Evolutionary conservation across 2,888 invertebrate species (phyloP), one percentile per base, ranked within the genome.

Genomic region (Dasysyrphus albostriatus): DNA sequence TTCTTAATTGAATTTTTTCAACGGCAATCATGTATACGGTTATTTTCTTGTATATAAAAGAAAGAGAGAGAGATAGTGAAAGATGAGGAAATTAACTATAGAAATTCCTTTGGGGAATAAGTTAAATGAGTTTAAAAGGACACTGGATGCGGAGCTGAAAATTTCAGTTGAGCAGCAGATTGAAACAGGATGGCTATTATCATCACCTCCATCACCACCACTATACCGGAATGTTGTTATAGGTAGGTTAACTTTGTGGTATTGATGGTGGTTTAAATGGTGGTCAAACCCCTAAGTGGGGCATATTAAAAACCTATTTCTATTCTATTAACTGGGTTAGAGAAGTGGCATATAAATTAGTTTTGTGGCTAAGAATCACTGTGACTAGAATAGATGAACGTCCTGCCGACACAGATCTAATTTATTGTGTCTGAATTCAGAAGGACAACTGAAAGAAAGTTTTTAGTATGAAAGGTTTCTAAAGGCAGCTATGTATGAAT

Each of bases 1-100:
- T 77, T 70, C 73, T 82, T 85, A 85, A 85, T 85, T 85, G 82
- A 74, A 82, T 70, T 85, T 82, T 82, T 82, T 82, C 76, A 70
- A 61, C 67, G 12, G 74, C 73, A 73, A 58, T 77, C 47, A 47
- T 37, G 61, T 34, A 16, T 24, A 58, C 8, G 16, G 47, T 5
- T 34, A 37, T 63, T 70, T 47, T 69, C 24, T 69, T 79, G 63
- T 44, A 37, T 75, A 5, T n/a, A 19, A 24, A 24, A 24, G 24
- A 3, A 1, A 37, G 12, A 19, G 44, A 75, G 19, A n/a, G 4
- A 6, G 10, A 32, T 37, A 51, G 9, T 70, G 10, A 24, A 37
- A n/a, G n/a, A 7, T 5, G 7, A 44, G 16, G 1, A 74, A 54
- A 44, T 70, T 79, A 75, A 14, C 16, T 16, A 19, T 8, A 59